These are phyloP conservation scores for Thumatha senex DNA, from an alignment of 2,888 invertebrate genomes.

Conservation along the genomic window DNA sequence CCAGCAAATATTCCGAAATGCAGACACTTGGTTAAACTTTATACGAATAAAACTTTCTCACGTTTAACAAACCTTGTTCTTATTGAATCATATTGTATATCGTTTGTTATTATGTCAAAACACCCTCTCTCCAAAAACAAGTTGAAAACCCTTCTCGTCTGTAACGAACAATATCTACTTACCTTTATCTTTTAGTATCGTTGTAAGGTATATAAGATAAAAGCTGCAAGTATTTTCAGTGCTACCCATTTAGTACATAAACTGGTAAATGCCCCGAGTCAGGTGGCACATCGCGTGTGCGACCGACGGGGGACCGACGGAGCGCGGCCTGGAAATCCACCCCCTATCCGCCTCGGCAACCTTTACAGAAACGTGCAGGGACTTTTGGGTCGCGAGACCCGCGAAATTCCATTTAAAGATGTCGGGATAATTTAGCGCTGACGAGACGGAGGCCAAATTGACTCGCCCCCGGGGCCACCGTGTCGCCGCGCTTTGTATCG, in stretches of 20 bases:
- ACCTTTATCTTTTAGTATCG: too few species aligned
- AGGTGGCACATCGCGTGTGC: constrained; percentile 67
- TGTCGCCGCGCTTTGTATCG: constrained; percentile 66
- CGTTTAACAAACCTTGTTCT: too few species aligned
- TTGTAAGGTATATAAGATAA: constrained; percentile 11
- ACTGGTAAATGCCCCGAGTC: constrained; percentile 49
- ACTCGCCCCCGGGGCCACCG: constrained; percentile 70
- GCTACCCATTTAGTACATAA: constrained; percentile 38
- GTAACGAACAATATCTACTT: too few species aligned
- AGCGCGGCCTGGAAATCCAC: constrained; percentile 54
- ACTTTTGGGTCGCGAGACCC: constrained; percentile 66
- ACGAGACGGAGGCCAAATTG: constrained; percentile 78
- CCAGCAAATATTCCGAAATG: too few species aligned
- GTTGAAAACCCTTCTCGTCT: too few species aligned
- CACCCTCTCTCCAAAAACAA: too few species aligned
- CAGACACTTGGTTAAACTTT: too few species aligned
- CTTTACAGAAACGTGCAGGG: constrained; percentile 58
- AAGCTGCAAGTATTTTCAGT: constrained; percentile 21
- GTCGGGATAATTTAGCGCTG: constrained; percentile 82
- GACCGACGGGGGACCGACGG: constrained; percentile 54
- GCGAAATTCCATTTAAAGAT: constrained; percentile 82
- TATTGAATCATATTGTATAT: too few species aligned
- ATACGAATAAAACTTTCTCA: too few species aligned
- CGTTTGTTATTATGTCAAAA: too few species aligned
- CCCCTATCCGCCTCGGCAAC: constrained; percentile 49